A percentile compares a stretch with the other conserved stretches of the same genome.
These are phyloP conservation scores for Eurois occulta DNA, from an alignment of 2,888 invertebrate species.

Conservation along the genomic window DNA sequence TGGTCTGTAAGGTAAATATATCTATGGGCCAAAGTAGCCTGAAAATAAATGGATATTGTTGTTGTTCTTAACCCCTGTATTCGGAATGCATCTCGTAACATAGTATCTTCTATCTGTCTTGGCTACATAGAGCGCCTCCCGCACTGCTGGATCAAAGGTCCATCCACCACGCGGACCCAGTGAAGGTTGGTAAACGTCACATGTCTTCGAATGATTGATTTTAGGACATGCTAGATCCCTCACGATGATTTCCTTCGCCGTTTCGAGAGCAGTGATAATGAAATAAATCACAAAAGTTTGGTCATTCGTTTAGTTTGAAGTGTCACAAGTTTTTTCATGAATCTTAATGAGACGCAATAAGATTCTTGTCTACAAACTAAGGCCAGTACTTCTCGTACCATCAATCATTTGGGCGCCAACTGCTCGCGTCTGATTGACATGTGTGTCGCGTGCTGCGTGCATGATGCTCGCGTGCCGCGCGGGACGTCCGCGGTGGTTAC, in stretches of 20 bases:
- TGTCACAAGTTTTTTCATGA: background rate
- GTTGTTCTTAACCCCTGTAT: background rate
- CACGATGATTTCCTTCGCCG: background rate
- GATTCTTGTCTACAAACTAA: background rate
- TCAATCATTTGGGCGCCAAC: conserved; percentile 29
- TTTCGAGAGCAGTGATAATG: background rate
- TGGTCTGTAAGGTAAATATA: too few relatives aligned
- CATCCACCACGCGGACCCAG: background rate
- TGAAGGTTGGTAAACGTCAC: background rate
- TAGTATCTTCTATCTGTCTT: background rate
- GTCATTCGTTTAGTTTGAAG: background rate
- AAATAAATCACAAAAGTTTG: background rate
- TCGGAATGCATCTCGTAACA: background rate
- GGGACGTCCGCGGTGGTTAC: conserved; percentile 51
- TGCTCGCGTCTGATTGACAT: conserved; percentile 11
- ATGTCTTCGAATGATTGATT: background rate
- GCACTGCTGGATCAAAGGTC: background rate
- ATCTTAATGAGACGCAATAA: background rate
- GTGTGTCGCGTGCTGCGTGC: conserved; percentile 34
- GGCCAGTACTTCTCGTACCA: conserved; percentile 19
- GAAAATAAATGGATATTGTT: too few relatives aligned
- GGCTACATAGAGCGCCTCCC: background rate
- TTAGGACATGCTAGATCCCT: background rate
- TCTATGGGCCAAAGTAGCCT: too few relatives aligned
- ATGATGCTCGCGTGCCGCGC: conserved; percentile 44